Evolutionary conservation across 2,797 vertebrate genomes (phyloP).

Genomic region (Megalops cyprinoides): DNA sequence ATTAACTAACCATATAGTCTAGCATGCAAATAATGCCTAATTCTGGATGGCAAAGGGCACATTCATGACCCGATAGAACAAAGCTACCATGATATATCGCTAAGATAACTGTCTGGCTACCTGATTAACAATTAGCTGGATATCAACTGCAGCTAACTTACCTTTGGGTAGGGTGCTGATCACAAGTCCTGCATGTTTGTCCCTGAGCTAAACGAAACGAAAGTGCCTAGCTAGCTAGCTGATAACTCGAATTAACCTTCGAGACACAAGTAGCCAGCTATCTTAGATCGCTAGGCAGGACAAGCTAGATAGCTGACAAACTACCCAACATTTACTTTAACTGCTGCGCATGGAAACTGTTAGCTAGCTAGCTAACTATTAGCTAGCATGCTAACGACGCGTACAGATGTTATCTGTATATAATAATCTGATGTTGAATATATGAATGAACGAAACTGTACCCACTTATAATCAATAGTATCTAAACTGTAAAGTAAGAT

Average conservation of each 20-base stretch:
- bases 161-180: constrained; percentile 6
- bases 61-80: background rate
- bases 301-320: background rate
- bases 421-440: background rate
- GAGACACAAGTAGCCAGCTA: background rate
- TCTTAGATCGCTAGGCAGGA: background rate
- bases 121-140: too few relatives aligned
- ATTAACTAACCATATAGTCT: too few relatives aligned
- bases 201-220: background rate
- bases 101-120: background rate
- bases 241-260: background rate
- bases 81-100: background rate
- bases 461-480: background rate
- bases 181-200: constrained; percentile 26
- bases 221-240: background rate
- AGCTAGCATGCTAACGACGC: background rate
- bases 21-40: background rate
- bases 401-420: background rate
- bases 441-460: background rate
- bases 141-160: too few relatives aligned
- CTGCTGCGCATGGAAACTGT: too few relatives aligned
- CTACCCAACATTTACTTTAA: background rate
- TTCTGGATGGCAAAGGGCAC: background rate
- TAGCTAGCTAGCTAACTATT: background rate
- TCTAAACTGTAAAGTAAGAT: background rate